Evolutionary conservation across 2,797 vertebrate genomes (phyloP).

Genomic region (Rhinogobio ventralis): DNA sequence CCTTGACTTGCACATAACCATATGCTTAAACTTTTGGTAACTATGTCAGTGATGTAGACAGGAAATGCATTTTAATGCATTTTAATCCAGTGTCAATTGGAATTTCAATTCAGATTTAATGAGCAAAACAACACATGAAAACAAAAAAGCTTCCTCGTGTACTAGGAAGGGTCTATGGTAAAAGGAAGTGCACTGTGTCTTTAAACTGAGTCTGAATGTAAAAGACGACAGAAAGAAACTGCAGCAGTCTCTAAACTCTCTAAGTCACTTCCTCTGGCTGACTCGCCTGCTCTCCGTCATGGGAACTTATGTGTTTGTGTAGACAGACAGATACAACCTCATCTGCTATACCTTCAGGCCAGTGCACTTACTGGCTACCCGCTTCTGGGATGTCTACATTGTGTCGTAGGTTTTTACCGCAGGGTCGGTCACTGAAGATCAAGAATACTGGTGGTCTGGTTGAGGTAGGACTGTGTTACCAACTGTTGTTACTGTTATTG

Average conservation of each 20-base stretch:
- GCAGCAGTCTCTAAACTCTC: constrained; percentile 15
- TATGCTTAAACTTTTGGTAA: background rate
- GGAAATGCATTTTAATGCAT: background rate
- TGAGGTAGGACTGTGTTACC: constrained; percentile 82
- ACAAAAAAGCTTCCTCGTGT: background rate
- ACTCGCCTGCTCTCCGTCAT: constrained; percentile 40
- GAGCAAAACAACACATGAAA: background rate
- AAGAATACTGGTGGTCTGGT: constrained; percentile 68
- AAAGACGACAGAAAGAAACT: constrained; percentile 24
- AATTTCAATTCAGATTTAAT: background rate
- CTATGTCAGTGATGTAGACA: background rate
- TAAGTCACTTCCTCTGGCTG: constrained; percentile 66
- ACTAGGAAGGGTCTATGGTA: background rate
- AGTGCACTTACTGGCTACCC: constrained; percentile 18
- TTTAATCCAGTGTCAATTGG: background rate
- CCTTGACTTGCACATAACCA: background rate
- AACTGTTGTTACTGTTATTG: background rate
- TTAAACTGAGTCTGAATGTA: constrained; percentile 15
- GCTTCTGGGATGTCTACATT: constrained; percentile 70
- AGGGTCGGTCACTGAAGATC: constrained; percentile 79
- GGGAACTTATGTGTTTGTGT: constrained; percentile 29
- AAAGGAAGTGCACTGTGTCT: constrained; percentile 44
- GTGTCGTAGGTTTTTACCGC: constrained; percentile 76
- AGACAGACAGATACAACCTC: background rate
- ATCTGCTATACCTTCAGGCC: constrained; percentile 7